These are phyloP conservation scores for Salticus scenicus DNA, from an alignment of 2,888 invertebrate genomes.

Conservation along the genomic window DNA sequence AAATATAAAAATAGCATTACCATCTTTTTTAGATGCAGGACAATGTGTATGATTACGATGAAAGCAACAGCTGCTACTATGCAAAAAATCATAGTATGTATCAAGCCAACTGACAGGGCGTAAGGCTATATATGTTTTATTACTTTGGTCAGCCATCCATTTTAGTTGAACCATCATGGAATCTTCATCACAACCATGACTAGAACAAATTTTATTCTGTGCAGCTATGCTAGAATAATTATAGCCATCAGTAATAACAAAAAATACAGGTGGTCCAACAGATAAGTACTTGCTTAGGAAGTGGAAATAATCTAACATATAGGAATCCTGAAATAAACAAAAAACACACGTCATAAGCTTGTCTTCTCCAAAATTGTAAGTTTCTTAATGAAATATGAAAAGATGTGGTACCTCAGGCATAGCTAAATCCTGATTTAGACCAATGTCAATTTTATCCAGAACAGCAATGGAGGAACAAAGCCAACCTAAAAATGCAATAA, in stretches of 20 bases:
- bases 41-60: conserved; percentile 67
- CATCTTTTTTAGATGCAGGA: conserved; percentile 32
- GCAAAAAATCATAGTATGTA: conserved; percentile 95
- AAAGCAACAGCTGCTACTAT: conserved; percentile 78
- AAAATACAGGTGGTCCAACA: conserved; percentile 95
- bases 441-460: conserved; percentile 91
- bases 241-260: conserved; percentile 88
- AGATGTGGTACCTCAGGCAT: conserved; percentile 86
- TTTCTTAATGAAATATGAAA: too few species aligned
- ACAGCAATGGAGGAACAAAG: conserved; percentile 91
- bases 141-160: conserved; percentile 75
- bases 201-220: conserved; percentile 82
- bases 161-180: conserved; percentile 85
- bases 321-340: conserved; percentile 82
- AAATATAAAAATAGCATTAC: conserved; percentile 1
- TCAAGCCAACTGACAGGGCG: conserved; percentile 96
- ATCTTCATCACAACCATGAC: conserved; percentile 80
- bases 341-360: not conserved
- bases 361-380: too few species aligned
- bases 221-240: conserved; percentile 82
- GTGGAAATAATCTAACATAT: conserved; percentile 93
- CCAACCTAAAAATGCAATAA: conserved; percentile 94
- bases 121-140: conserved; percentile 87
- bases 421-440: conserved; percentile 95
- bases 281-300: conserved; percentile 87